Conservation (phyloP, 2,113 vertebrate genomes). For the Periophthalmus modestus region DNA sequence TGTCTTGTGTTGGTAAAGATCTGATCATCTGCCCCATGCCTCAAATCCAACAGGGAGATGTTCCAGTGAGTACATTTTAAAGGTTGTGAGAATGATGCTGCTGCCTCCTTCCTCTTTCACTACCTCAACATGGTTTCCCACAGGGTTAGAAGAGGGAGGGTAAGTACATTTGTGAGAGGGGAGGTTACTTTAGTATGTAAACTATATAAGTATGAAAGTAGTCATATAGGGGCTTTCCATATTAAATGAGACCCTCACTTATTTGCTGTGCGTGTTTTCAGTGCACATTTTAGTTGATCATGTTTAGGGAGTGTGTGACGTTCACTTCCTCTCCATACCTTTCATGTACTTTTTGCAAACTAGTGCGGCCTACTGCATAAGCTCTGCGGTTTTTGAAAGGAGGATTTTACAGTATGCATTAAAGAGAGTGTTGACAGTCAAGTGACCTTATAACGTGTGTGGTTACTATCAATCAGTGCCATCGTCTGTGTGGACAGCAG, state of each 20-base stretch:
- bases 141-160: background rate
- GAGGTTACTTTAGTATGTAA: slow-evolving; percentile 27
- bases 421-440: slow-evolving; percentile 7
- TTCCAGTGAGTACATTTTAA: slow-evolving; percentile 21
- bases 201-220: slow-evolving; percentile 4
- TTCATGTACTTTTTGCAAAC: slow-evolving; percentile 51
- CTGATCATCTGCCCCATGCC: slow-evolving; percentile 7
- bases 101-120: slow-evolving; percentile 19
- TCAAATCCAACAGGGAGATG: background rate
- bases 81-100: slow-evolving; percentile 4
- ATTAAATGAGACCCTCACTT: background rate
- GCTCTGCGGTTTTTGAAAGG: slow-evolving; percentile 31
- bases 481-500: background rate
- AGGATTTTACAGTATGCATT: slow-evolving; percentile 10
- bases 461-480: slow-evolving; percentile 10
- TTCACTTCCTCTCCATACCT: slow-evolving; percentile 33
- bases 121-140: slow-evolving; percentile 15
- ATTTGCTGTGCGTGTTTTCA: background rate
- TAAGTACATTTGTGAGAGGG: slow-evolving; percentile 31
- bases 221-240: slow-evolving; percentile 29
- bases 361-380: slow-evolving; percentile 31
- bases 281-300: slow-evolving; percentile 33
- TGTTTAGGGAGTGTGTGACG: slow-evolving; percentile 35
- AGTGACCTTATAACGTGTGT: slow-evolving; percentile 25
- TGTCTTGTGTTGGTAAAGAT: background rate